Evolutionary conservation across 2,113 vertebrate species (phyloP).

Genomic region (Nibea coibor): DNA sequence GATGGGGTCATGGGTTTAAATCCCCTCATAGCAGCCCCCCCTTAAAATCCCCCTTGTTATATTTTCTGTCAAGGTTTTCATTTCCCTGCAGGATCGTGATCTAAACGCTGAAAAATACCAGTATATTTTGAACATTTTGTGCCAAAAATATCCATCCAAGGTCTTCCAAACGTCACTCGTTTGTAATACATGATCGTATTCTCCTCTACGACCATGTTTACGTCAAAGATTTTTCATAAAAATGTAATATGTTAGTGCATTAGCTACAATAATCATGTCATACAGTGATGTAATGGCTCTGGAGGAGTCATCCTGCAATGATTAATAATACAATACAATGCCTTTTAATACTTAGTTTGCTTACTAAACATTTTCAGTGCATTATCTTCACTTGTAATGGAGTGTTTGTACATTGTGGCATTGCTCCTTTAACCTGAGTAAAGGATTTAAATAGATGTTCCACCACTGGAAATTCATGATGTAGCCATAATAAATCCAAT

Average conservation of each 20-base stretch:
- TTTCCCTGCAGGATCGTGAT: not conserved
- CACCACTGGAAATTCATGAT: not conserved
- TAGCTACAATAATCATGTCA: not conserved
- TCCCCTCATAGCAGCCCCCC: not conserved
- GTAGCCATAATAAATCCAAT: slow-evolving; percentile 14
- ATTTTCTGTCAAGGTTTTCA: not conserved
- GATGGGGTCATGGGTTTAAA: not conserved
- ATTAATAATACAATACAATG: not conserved
- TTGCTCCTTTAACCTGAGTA: not conserved
- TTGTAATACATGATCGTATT: not conserved
- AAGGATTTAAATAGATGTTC: not conserved
- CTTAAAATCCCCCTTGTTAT: not conserved
- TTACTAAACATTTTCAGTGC: not conserved
- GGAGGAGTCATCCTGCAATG: not conserved
- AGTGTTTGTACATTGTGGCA: not conserved
- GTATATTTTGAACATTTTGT: not conserved
- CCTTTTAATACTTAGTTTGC: not conserved
- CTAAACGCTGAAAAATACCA: no score
- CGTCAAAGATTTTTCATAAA: not conserved
- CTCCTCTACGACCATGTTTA: not conserved
- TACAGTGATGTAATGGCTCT: not conserved
- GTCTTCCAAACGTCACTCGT: not conserved
- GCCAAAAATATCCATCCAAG: not conserved
- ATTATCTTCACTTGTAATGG: not conserved
- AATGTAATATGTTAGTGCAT: not conserved